Percentiles rank a stretch among this genome's conserved stretches.
Evolutionary conservation across 2,888 invertebrate species (phyloP).

Genomic region (Hydraecia micacea): DNA sequence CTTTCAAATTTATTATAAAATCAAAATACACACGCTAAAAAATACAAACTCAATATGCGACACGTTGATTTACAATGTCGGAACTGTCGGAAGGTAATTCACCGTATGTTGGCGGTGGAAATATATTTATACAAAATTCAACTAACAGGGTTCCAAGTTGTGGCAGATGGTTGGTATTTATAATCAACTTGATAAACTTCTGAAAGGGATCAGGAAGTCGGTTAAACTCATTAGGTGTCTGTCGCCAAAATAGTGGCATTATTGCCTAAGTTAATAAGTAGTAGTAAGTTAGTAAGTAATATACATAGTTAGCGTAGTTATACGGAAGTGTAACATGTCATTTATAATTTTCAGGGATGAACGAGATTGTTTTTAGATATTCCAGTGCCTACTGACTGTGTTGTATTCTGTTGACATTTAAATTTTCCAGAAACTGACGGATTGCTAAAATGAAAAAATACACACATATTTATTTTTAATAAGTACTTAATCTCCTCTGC

Average conservation of each 20-base stretch:
- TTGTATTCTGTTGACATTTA: background rate
- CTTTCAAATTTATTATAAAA: conserved; percentile 19
- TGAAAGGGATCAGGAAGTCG: conserved; percentile 52
- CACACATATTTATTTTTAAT: too few relatives aligned
- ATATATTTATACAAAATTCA: conserved; percentile 33
- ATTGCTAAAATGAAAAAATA: background rate
- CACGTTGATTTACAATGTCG: conserved; percentile 9
- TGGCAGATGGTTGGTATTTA: conserved; percentile 38
- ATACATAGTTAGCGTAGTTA: background rate
- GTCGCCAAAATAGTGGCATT: conserved; percentile 27
- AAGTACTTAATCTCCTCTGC: background rate
- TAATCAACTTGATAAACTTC: conserved; percentile 56
- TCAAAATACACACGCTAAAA: conserved; percentile 12
- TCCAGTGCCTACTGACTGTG: background rate
- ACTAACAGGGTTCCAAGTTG: conserved; percentile 27
- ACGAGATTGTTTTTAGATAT: background rate
- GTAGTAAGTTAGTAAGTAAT: conserved; percentile 1
- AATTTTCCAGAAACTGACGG: background rate
- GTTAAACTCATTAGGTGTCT: conserved; percentile 47
- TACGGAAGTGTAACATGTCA: conserved; percentile 17
- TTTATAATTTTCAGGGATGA: conserved; percentile 1
- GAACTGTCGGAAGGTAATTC: background rate
- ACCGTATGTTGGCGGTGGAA: background rate
- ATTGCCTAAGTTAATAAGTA: too few relatives aligned
- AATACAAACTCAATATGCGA: background rate